Base-by-base conservation (phyloP, 2,797 vertebrate genomes). In the Sebastiscus albofasciatus region DNA sequence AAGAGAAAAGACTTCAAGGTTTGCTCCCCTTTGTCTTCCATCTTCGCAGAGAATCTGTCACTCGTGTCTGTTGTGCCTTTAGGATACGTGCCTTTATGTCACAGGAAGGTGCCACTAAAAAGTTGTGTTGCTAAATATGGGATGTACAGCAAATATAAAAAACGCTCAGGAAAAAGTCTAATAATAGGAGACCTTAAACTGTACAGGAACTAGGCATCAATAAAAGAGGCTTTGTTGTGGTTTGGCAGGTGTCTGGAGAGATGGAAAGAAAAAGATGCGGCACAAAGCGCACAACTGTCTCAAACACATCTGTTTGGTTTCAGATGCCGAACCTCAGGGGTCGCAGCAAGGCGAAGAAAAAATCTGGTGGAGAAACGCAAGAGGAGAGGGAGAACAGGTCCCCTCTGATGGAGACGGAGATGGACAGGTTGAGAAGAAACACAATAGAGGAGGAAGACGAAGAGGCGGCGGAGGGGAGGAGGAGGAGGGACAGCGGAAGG, bases 1-100 rank as follows among this genome's bases (percentile, higher is more conserved):
- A 98, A 97, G 96, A 98, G 96, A 90, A 98, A 97, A 94, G 97
- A 99, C 86, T 97, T 97, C 80, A 98, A 97, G 97, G 98, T 99
- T 94, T 92, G 95, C 87, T 86, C 86, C 76, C 76, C 67, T 67
- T 70, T 71, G 74, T 66, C 80, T 83, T 81, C 79, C 64, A 69
- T 84, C 86, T 81, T 34, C 3, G 1, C 36, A 14, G 67, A 74
- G 66, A 31, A 69, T 79, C 85, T 92, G 89, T 92, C 90, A 90
- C 82, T 84, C 34, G 72, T 83, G 58, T 90, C 71, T 83, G 73
- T 76, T 67, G 77, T 80, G 75, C 78, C 87, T 86, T 79, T 81
- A 90, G 84, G 89, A 86, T 81, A 56, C n/a, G 18, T 34, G 81
- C 84, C 81, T 87, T 87, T 72, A 89, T 87, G 89, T 90, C 92